These are phyloP conservation scores for Trissoscelio sp. DNA, from an alignment of 2,888 invertebrate genomes.

Conservation along the genomic window DNA sequence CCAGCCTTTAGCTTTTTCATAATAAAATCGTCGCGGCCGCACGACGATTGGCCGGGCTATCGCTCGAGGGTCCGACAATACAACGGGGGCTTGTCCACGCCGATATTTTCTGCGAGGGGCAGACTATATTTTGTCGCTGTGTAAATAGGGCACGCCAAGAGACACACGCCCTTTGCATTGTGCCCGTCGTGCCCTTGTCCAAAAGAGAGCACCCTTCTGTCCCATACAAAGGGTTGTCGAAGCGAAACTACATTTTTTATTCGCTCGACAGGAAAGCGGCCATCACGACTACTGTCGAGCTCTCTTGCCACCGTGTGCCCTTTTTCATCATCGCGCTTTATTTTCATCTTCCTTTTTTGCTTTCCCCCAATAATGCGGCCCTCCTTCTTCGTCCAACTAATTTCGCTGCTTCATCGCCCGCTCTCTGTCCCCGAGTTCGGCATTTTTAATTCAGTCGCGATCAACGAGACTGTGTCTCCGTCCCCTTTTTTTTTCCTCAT, in stretches of 20 bases:
- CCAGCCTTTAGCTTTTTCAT: constrained; percentile 78
- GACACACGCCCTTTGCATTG: constrained; percentile 83
- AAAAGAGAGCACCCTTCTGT: constrained; percentile 78
- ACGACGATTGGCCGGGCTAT: constrained; percentile 79
- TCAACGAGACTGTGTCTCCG: constrained; percentile 57
- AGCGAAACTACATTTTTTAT: constrained; percentile 79
- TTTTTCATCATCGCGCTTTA: constrained; percentile 69
- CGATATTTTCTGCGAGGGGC: constrained; percentile 71
- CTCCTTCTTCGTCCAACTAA: constrained; percentile 28
- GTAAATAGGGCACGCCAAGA: constrained; percentile 83
- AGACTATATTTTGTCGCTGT: constrained; percentile 77
- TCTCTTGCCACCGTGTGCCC: constrained; percentile 63
- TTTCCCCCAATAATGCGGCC: constrained; percentile 27
- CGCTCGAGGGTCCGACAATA: constrained; percentile 75
- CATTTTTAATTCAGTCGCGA: constrained; percentile 60
- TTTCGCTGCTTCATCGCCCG: constrained; percentile 37
- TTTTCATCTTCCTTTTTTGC: constrained; percentile 69
- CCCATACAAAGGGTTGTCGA: constrained; percentile 79
- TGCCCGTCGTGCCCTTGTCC: constrained; percentile 75
- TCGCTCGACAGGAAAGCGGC: constrained; percentile 81
- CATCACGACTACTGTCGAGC: constrained; percentile 76
- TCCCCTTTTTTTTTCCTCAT: constrained; percentile 33
- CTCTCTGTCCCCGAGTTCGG: constrained; percentile 24
- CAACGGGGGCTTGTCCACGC: constrained; percentile 79
- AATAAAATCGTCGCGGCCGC: constrained; percentile 81